Evolutionary conservation across 2,888 invertebrate genomes (phyloP).

Genomic region (Athetis lepigone): DNA sequence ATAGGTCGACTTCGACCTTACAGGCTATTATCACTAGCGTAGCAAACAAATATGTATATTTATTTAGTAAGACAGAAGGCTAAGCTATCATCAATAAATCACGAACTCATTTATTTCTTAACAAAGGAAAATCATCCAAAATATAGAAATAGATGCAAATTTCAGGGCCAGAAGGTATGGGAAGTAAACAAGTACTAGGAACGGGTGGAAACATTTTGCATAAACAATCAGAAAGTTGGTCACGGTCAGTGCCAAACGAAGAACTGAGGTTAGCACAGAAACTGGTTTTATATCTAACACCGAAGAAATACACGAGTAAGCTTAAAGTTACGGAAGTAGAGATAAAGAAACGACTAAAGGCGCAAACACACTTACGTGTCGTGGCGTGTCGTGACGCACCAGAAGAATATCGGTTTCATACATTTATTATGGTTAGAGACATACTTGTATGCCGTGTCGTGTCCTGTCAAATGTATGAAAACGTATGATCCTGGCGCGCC

Average conservation of each 20-base stretch:
- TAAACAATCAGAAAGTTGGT: conserved; percentile 31
- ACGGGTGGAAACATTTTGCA: conserved; percentile 13
- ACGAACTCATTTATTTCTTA: not conserved
- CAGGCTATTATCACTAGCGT: conserved; percentile 10
- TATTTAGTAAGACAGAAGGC: not conserved
- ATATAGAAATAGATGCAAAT: conserved; percentile 8
- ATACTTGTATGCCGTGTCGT: too few species aligned
- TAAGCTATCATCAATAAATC: not conserved
- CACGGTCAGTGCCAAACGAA: conserved; percentile 49
- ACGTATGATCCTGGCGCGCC: too few species aligned
- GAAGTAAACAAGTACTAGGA: conserved; percentile 22
- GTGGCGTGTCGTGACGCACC: too few species aligned
- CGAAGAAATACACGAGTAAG: conserved; percentile 3
- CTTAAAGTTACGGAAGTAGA: conserved; percentile 22
- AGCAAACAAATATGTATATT: not conserved
- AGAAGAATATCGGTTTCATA: too few species aligned
- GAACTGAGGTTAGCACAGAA: conserved; percentile 23
- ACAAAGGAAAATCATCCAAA: not conserved
- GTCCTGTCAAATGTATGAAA: too few species aligned
- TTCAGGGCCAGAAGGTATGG: conserved; percentile 11
- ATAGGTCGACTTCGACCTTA: conserved; percentile 13
- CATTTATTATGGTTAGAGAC: too few species aligned
- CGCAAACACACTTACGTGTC: too few species aligned
- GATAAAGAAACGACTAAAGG: conserved; percentile 30
- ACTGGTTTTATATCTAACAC: conserved; percentile 37